A percentile compares a stretch with the other conserved stretches of the same genome.
These are phyloP conservation scores for Palloptera scutellata DNA, from an alignment of 2,888 invertebrate species.

Conservation along the genomic window DNA sequence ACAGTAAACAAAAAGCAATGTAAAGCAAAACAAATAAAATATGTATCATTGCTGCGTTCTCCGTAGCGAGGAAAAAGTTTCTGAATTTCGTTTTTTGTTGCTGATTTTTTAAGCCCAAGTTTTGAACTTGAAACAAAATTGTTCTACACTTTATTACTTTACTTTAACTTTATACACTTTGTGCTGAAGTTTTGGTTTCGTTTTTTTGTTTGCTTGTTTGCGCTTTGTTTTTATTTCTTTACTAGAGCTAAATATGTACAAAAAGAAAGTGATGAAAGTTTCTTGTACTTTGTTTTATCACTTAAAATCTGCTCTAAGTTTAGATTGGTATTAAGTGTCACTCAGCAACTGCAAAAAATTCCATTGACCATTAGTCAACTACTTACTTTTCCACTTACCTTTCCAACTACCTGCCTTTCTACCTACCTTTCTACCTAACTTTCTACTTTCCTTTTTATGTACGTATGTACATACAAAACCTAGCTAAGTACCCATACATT, in stretches of 20 bases:
- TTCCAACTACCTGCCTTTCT: not conserved
- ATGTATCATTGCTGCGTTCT: too few relatives aligned
- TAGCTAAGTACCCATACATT: too few relatives aligned
- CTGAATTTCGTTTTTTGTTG: slow-evolving; percentile 7
- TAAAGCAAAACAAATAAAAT: not conserved
- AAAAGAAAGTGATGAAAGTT: too few relatives aligned
- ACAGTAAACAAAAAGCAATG: slow-evolving; percentile 11
- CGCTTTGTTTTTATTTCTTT: too few relatives aligned
- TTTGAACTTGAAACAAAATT: slow-evolving; percentile 24
- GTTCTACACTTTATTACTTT: slow-evolving; percentile 22
- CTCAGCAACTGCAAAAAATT: not conserved
- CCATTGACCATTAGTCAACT: not conserved
- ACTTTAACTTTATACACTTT: slow-evolving; percentile 6
- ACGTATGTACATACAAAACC: too few relatives aligned
- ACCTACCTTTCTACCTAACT: not conserved
- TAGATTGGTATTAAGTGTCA: too few relatives aligned
- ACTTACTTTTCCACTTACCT: slow-evolving; percentile 3
- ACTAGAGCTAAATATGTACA: too few relatives aligned
- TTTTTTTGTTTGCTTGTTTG: too few relatives aligned
- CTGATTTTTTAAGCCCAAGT: slow-evolving; percentile 6
- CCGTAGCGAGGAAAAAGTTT: not conserved
- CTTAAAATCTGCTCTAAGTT: too few relatives aligned
- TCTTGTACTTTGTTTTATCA: too few relatives aligned
- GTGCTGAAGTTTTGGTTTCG: too few relatives aligned
- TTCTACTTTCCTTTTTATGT: not conserved